phyloP scores from a whole-genome alignment of 2,888 invertebrate species.

The Periphyllus acericola region DNA sequence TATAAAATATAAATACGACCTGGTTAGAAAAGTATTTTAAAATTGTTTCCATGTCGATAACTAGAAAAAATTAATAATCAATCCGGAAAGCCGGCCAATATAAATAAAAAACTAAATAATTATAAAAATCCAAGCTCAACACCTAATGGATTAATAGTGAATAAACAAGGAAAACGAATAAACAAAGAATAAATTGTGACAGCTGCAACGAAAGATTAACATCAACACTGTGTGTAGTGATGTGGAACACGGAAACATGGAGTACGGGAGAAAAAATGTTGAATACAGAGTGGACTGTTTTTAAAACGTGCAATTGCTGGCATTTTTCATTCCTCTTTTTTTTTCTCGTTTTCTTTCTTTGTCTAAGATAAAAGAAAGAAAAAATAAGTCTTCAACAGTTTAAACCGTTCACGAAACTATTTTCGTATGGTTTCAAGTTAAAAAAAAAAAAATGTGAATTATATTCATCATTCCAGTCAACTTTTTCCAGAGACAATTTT shows the following conservation, averaged over 20 bases:
- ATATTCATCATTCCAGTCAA: constrained; percentile 10
- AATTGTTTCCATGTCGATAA: background rate
- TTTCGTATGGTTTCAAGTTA: background rate
- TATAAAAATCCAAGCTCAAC: background rate
- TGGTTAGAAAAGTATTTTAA: background rate
- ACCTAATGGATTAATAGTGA: constrained; percentile 20
- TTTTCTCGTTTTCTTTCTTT: background rate
- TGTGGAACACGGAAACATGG: constrained; percentile 18
- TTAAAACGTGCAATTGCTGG: background rate
- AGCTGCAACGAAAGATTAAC: constrained; percentile 16
- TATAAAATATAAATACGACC: background rate
- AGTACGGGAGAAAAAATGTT: background rate
- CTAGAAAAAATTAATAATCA: background rate
- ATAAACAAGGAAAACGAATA: background rate
- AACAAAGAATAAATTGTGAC: constrained; percentile 19
- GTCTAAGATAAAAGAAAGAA: background rate
- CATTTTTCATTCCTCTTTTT: constrained; percentile 16
- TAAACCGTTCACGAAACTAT: constrained; percentile 1
- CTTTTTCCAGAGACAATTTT: constrained; percentile 19
- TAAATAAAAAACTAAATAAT: no score
- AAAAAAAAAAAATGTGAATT: background rate
- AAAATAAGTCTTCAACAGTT: constrained; percentile 30
- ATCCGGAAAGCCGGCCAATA: no score
- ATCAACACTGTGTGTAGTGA: background rate
- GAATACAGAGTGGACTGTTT: constrained; percentile 20